Evolutionary conservation across 2,113 vertebrate species (phyloP), one percentile per base, ranked within the genome.

Genomic region (Clarias gariepinus): DNA sequence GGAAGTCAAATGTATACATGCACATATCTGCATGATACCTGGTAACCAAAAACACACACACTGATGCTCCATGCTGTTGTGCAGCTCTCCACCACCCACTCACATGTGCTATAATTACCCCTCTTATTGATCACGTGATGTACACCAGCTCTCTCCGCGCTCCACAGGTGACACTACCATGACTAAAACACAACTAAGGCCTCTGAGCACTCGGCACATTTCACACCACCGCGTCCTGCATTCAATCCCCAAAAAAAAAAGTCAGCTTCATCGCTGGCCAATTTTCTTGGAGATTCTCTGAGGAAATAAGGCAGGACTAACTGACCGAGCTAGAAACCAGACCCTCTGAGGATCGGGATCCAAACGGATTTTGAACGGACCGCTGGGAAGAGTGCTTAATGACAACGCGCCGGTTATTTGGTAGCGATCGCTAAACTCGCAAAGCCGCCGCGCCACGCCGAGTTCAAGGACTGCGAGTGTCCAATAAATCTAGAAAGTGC

Each of bases 401-500:
- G 36, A 30, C 33, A 28, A 83, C 30, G 23, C 69, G 61, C 71
- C 53, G 15, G 83, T 66, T 60, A 80, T 64, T 28, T 7, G 13
- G 23, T 90, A 87, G 82, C 52, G 81, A 73, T 76, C 74, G 77
- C 23, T 52, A 76, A 28, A 85, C 25, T 81, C 80, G 89, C 55
- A 80, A 90, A 87, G 85, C 84, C 55, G 82, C 58, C 15, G 85
- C 85, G 85, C 84, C 88, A 64, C 86, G 63, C 66, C 68, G 78
- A 89, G 89, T 91, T 92, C 91, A 92, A 93, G 92, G 90, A 90
- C 89, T 92, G 58, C 4, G 60, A 89, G 86, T 36, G 52, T 82
- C 87, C 80, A 87, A 92, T 91, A 92, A 93, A 90, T 89, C 87
- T 86, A 64, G 81, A 93, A 93, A 94, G 91, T 73, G 86, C 91